Conservation (phyloP, 2,888 invertebrate species). For the Oscheius sp. region DNA sequence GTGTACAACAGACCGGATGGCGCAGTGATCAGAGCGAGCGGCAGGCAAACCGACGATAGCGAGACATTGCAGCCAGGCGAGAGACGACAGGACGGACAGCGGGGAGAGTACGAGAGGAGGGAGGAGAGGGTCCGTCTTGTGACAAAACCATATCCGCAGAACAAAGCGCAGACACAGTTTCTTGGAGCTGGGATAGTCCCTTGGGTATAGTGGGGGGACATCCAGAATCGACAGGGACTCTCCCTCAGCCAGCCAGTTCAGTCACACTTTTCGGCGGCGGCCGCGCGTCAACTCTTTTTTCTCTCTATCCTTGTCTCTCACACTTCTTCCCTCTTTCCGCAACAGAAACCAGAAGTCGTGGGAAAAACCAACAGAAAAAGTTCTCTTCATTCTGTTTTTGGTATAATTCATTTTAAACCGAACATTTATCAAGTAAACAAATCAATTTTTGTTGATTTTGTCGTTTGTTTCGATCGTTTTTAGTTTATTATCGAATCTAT, state of each 20-base stretch:
- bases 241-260: background rate
- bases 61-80: background rate
- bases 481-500: background rate
- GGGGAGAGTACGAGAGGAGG: constrained; percentile 10
- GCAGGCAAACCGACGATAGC: constrained; percentile 22
- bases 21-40: constrained; percentile 26
- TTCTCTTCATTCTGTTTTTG: background rate
- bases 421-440: background rate
- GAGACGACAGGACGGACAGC: constrained; percentile 25
- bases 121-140: constrained; percentile 37
- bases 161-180: constrained; percentile 33
- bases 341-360: constrained; percentile 24
- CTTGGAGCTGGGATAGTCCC: background rate
- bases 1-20: constrained; percentile 30
- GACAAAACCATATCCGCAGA: constrained; percentile 43
- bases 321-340: background rate
- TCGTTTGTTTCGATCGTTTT: background rate
- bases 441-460: background rate
- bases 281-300: background rate
- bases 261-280: constrained; percentile 13
- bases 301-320: too few species aligned
- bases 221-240: background rate
- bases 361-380: background rate
- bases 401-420: background rate
- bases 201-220: background rate